A percentile compares a stretch with the other conserved stretches of the same genome.
Evolutionary conservation across 2,888 invertebrate species (phyloP).

Genomic region (Ferdinandea cuprea): DNA sequence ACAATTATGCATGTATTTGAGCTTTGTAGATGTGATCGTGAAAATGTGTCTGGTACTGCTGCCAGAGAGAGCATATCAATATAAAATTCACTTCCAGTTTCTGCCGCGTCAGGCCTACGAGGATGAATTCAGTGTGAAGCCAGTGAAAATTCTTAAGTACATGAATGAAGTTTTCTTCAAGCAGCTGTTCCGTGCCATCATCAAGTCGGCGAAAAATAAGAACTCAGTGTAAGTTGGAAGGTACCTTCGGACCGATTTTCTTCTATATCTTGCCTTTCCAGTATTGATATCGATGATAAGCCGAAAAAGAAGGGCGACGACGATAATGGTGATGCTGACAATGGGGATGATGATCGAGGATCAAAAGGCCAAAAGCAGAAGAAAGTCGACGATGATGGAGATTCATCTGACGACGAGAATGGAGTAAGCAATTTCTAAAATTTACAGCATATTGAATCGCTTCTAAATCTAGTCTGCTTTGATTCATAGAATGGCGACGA

Average conservation of each 20-base stretch:
- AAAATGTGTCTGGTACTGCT: slow-evolving; percentile 83
- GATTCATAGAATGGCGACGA: slow-evolving; percentile 78
- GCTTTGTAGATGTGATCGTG: slow-evolving; percentile 80
- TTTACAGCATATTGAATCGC: too few relatives aligned
- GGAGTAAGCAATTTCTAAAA: slow-evolving; percentile 72
- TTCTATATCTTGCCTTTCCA: slow-evolving; percentile 66
- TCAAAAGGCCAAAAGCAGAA: slow-evolving; percentile 84
- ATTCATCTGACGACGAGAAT: slow-evolving; percentile 80
- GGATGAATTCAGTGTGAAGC: slow-evolving; percentile 88
- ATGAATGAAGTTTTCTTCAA: slow-evolving; percentile 89
- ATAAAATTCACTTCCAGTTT: slow-evolving; percentile 89
- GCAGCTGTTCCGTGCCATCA: slow-evolving; percentile 86
- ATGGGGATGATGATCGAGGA: slow-evolving; percentile 82
- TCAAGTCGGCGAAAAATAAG: slow-evolving; percentile 85
- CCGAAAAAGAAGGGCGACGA: slow-evolving; percentile 78
- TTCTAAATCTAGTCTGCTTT: too few relatives aligned
- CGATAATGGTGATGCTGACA: slow-evolving; percentile 75
- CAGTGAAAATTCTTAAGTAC: slow-evolving; percentile 87
- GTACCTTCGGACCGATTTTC: too few relatives aligned
- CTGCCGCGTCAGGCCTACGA: slow-evolving; percentile 90
- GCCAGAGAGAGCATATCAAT: slow-evolving; percentile 86
- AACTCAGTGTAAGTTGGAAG: slow-evolving; percentile 78
- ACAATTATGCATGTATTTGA: neutral
- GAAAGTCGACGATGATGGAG: slow-evolving; percentile 82
- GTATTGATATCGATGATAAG: slow-evolving; percentile 83